Evolutionary conservation across 2,888 invertebrate species (phyloP), one percentile per base, ranked within the genome.

Genomic region (Rhopalosiphum nymphaeae): DNA sequence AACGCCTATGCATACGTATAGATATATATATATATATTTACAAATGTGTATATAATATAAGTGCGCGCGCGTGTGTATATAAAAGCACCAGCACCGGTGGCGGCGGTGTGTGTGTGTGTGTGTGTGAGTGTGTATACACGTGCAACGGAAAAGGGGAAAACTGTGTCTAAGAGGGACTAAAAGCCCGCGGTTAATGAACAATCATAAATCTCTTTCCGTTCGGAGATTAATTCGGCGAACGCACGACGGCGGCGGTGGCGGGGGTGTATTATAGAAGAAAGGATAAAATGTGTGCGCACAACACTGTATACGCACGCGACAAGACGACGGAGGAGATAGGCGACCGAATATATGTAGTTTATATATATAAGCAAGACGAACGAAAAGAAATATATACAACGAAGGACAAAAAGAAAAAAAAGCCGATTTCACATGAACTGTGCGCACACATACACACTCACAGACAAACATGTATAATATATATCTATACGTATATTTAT

Each of bases 181-280:
- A 91, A 94, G 94, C 94, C 90, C 94, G 94, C 95, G 94, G 95
- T 94, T 95, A 95, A 95, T 94, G 95, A 95, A 95, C 95, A 94
- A 94, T 94, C 95, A 95, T 95, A 95, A 95, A 95, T 95, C 95
- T 95, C 94, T 95, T 95, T 94, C 92, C 94, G 93, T 95, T 91
- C 85, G 86, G 86, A 94, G 94, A 94, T 94, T 94, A 94, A 94
- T 91, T 94, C 90, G 94, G 90, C 57, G 29, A 91, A 44, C 90
- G 91, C 85, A 36, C 44, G 53, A 46, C 42, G 29, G 46, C 4
- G 36, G 67, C 9, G 36, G 44, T 11, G 44, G 53, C 0, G 91
- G 42, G 11, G n/a, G 89, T n/a, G 67, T 42, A 42, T 93, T 53
- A 61, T 46, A 53, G 90, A 67, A 91, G 94, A 94, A 94, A 90